Evolutionary conservation across 2,113 vertebrate species (phyloP).

Genomic region (Gadus chalcogrammus): DNA sequence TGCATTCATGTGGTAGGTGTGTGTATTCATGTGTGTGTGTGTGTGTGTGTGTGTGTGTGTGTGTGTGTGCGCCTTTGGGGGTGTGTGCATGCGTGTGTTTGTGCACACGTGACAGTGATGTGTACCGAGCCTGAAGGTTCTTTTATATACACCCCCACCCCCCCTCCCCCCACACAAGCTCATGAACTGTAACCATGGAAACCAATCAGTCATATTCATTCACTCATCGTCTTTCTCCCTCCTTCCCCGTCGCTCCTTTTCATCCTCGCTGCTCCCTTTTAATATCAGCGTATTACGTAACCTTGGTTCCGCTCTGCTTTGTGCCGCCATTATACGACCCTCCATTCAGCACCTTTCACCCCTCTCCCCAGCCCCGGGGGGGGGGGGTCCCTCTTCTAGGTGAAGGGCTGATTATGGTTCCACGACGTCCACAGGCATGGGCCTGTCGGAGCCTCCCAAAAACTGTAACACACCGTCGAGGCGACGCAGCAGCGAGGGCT

Average conservation of each 20-base stretch:
- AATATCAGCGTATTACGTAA: slow-evolving; percentile 43
- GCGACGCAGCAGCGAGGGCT: too few species aligned
- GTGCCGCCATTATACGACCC: too few species aligned
- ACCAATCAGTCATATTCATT: slow-evolving; percentile 63
- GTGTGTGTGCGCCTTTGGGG: slow-evolving; percentile 5
- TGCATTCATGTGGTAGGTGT: not conserved
- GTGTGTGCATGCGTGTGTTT: too few species aligned
- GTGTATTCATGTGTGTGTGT: slow-evolving; percentile 2
- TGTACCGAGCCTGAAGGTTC: slow-evolving; percentile 33
- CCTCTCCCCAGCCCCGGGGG: not conserved
- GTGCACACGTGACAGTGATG: slow-evolving; percentile 29
- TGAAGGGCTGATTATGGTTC: too few species aligned
- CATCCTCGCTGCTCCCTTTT: slow-evolving; percentile 39
- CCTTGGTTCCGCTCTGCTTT: slow-evolving; percentile 37
- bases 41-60: slow-evolving; percentile 4
- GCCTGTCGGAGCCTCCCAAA: too few species aligned
- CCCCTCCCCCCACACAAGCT: slow-evolving; percentile 22
- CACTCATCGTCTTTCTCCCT: slow-evolving; percentile 37
- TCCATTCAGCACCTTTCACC: not conserved
- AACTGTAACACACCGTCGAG: too few species aligned
- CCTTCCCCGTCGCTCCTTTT: slow-evolving; percentile 32
- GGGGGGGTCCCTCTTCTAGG: not conserved
- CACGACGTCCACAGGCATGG: too few species aligned
- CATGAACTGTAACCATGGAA: slow-evolving; percentile 69
- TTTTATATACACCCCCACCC: slow-evolving; percentile 39